Evolutionary conservation across 2,888 invertebrate genomes (phyloP).

Genomic region (Chaetoderma sp.): DNA sequence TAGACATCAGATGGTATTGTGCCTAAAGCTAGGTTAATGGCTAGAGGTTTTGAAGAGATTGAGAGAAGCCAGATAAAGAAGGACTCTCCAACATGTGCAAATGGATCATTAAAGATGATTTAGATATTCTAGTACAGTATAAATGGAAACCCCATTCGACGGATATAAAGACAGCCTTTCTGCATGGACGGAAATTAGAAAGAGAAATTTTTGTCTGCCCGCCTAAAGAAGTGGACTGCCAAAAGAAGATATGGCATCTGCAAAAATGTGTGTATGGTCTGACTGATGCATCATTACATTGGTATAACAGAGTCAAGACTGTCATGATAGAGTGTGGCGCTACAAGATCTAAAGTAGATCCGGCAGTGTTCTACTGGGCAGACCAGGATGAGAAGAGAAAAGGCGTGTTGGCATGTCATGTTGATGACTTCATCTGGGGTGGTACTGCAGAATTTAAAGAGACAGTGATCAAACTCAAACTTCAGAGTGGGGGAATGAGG

Average conservation of each 20-base stretch:
- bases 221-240: not conserved
- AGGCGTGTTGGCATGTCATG: not conserved
- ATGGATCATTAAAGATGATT: constrained; percentile 6
- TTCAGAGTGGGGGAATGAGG: no score
- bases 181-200: constrained; percentile 1
- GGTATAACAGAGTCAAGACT: not conserved
- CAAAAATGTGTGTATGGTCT: not conserved
- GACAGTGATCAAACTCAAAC: no score
- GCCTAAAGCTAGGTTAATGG: constrained; percentile 16
- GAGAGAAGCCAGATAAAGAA: no score
- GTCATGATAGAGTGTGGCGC: not conserved
- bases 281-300: not conserved
- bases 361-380: not conserved
- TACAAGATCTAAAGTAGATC: not conserved
- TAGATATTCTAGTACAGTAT: constrained; percentile 17
- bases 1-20: not conserved
- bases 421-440: not conserved
- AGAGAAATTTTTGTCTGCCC: not conserved
- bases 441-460: not conserved
- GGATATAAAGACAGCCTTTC: constrained; percentile 21
- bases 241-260: not conserved
- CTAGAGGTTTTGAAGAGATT: constrained; percentile 19
- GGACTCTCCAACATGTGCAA: constrained; percentile 14
- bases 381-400: not conserved
- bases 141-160: constrained; percentile 17